phyloP scores from a whole-genome alignment of 35 echinoderm and acorn worm species.

The Ophiothrix spiculata region DNA sequence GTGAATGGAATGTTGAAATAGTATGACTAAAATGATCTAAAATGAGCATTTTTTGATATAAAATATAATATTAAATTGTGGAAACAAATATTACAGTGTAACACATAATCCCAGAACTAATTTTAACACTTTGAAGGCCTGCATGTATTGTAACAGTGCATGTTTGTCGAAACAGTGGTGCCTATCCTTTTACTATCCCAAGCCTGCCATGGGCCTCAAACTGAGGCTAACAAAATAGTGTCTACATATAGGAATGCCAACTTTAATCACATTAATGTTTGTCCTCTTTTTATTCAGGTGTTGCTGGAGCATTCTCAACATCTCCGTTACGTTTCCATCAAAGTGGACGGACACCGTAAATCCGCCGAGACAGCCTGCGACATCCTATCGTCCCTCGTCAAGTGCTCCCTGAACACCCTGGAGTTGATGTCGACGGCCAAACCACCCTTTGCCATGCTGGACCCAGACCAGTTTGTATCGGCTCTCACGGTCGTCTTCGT shows the following conservation, averaged over 20 bases:
- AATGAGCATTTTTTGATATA: too few relatives aligned
- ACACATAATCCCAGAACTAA: too few relatives aligned
- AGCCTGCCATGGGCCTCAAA: background rate
- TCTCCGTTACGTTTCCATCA: slow-evolving; percentile 64
- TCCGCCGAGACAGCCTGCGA: slow-evolving; percentile 71
- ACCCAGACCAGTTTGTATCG: slow-evolving; percentile 54
- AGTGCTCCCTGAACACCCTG: slow-evolving; percentile 74
- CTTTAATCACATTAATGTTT: background rate
- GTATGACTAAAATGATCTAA: too few relatives aligned
- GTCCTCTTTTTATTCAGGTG: slow-evolving; percentile 6
- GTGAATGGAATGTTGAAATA: too few relatives aligned
- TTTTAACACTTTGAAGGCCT: background rate
- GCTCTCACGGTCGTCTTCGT: slow-evolving; percentile 63
- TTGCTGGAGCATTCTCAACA: slow-evolving; percentile 66
- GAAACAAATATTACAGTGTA: too few relatives aligned
- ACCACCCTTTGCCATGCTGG: slow-evolving; percentile 50
- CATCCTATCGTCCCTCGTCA: slow-evolving; percentile 66
- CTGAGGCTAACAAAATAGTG: background rate
- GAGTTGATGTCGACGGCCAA: slow-evolving; percentile 75
- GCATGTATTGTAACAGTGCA: background rate
- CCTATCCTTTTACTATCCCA: background rate
- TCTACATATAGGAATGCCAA: background rate
- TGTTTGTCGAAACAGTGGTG: background rate
- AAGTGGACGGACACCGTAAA: slow-evolving; percentile 59
- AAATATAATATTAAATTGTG: too few relatives aligned